These are phyloP conservation scores for Villa cingulata DNA, from an alignment of 2,888 invertebrate species.

Conservation along the genomic window DNA sequence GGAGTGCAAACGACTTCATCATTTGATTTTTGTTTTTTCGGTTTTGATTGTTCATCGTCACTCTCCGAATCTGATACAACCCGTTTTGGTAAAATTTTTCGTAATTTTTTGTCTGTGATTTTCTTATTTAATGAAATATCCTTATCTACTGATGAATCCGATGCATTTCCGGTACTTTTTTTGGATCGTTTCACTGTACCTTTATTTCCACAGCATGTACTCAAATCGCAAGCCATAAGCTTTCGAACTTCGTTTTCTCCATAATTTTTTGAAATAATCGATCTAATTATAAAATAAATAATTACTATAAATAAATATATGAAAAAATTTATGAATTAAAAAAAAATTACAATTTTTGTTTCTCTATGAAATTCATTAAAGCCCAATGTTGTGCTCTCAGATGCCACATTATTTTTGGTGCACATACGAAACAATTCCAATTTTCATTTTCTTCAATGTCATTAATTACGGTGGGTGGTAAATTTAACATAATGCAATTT, in stretches of 20 bases:
- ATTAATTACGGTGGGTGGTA: conserved; percentile 49
- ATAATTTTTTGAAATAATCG: conserved; percentile 20
- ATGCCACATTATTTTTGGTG: conserved; percentile 49
- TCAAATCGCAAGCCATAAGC: conserved; percentile 24
- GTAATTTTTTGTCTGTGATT: conserved; percentile 6
- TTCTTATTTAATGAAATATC: conserved; percentile 22
- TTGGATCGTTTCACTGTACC: conserved; percentile 4
- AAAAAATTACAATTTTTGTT: conserved; percentile 37
- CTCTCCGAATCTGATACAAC: conserved; percentile 13
- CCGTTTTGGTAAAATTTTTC: conserved; percentile 11
- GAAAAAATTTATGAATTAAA: background rate
- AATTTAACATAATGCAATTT: conserved; percentile 62
- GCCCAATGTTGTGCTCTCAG: conserved; percentile 59
- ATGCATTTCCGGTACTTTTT: conserved; percentile 19
- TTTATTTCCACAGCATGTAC: conserved; percentile 29
- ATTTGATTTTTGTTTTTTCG: conserved; percentile 24
- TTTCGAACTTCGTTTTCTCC: conserved; percentile 22
- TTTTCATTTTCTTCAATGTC: conserved; percentile 64
- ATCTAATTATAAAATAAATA: conserved; percentile 12
- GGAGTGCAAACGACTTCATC: conserved; percentile 49
- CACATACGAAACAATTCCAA: conserved; percentile 68
- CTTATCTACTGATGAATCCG: conserved; percentile 16
- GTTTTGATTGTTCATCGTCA: conserved; percentile 13
- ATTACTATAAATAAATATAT: too few species aligned
- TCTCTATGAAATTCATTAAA: conserved; percentile 50